Evolutionary conservation across 2,113 vertebrate species (phyloP), one percentile per base, ranked within the genome.

Genomic region (Tragulus kanchil): DNA sequence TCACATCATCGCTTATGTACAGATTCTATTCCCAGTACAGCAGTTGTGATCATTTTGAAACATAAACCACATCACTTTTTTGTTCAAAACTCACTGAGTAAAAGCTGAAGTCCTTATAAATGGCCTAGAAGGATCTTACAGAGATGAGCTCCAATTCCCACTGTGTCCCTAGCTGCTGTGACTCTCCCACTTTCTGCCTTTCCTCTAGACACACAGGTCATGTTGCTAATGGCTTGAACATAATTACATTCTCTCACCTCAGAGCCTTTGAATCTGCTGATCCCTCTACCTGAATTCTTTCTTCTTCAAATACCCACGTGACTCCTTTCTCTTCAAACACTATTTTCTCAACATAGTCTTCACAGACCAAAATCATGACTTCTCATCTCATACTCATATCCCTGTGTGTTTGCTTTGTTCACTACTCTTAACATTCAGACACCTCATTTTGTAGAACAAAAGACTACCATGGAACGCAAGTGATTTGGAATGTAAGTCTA

Each of bases 1-100:
- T 4, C 19, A 85, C 6, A 64, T 6, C 36, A 31, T 86, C 45
- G 89, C 36, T 75, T 92, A 50, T 58, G 36, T 8, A 75, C 14
- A 84, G 10, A 81, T 81, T 36, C 13, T 92, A 65, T 45, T 36
- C 16, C 81, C 21, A 90, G 8, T 4, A 85, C 0, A 28, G 82
- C 45, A 90, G 23, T 58, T 94, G 61, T 48, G n/a, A 90, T 65
- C 7, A 81, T n/a, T 94, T 25, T 56, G 17, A 90, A 94, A 94
- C 23, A 65, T 59, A 91, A 93, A 82, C 45, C 21, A 79, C 36
- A 71, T 71, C 82, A 61, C 1, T 79, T 23, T 82, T 90, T 25
- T 87, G 23, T 77, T 81, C 42, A 95, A 93, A 95, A 54, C 9
- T 14, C 50, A 59, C 8, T 56, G 84, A 95, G 10, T 78, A 90